Percentiles rank a stretch among this genome's conserved stretches.
phyloP scores from a whole-genome alignment of 2,797 vertebrate species.

The Danio kyathit region DNA sequence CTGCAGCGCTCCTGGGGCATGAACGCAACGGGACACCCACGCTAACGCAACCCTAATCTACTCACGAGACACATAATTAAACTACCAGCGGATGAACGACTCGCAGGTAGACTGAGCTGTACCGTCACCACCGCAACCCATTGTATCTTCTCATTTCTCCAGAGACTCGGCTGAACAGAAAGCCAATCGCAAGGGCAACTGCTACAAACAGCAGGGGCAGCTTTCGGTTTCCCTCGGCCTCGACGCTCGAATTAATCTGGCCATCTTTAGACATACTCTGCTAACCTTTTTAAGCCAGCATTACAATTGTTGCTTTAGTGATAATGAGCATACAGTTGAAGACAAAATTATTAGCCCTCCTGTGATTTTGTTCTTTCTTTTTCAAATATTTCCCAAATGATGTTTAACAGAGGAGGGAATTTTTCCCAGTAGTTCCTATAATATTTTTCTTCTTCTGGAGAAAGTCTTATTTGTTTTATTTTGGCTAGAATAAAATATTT shows the following conservation, averaged over 20 bases:
- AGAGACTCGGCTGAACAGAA: conserved; percentile 42
- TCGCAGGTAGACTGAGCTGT: conserved; percentile 56
- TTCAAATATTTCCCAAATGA: too few relatives aligned
- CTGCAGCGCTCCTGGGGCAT: conserved; percentile 43
- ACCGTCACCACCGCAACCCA: conserved; percentile 59
- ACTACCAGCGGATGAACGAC: conserved; percentile 59
- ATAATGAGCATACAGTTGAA: too few relatives aligned
- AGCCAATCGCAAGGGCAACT: conserved; percentile 57
- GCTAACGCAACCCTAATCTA: conserved; percentile 60
- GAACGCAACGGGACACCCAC: conserved; percentile 54
- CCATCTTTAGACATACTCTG: conserved; percentile 21
- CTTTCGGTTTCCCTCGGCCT: conserved; percentile 26
- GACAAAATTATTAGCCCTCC: too few relatives aligned
- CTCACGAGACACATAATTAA: conserved; percentile 73
- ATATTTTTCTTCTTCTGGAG: too few relatives aligned
- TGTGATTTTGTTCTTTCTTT: too few relatives aligned
- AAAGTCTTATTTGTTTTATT: too few relatives aligned
- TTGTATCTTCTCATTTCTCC: conserved; percentile 35
- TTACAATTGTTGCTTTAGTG: conserved; percentile 35
- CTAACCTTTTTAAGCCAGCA: too few relatives aligned
- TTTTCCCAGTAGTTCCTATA: too few relatives aligned
- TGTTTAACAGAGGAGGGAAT: too few relatives aligned
- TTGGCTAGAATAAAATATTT: too few relatives aligned
- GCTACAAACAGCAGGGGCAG: conserved; percentile 55
- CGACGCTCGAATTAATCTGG: conserved; percentile 29